phyloP scores from a whole-genome alignment of 2,888 invertebrate genomes.

The Nomada fucata region DNA sequence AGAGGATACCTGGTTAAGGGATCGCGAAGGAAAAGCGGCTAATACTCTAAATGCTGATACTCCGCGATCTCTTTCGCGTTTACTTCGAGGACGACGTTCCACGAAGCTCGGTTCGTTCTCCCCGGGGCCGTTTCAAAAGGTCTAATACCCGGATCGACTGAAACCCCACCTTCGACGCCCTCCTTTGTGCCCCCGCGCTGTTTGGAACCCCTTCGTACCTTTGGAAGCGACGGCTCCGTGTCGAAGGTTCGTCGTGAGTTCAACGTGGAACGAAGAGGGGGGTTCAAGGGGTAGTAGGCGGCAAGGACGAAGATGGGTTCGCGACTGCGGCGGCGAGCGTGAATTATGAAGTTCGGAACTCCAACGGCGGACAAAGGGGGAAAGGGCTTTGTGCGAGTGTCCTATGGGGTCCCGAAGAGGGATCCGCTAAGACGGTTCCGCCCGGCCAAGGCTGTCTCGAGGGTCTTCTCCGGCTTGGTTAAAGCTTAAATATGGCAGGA shows the following conservation, averaged over 20 bases:
- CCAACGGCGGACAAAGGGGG: slow-evolving; percentile 61
- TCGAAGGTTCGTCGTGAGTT: slow-evolving; percentile 6
- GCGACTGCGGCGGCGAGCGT: slow-evolving; percentile 37
- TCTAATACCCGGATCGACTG: slow-evolving; percentile 5
- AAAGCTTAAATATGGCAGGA: slow-evolving; percentile 70
- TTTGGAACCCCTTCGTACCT: slow-evolving; percentile 22
- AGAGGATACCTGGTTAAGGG: no score
- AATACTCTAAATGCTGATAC: slow-evolving; percentile 16
- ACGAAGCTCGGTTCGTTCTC: neutral
- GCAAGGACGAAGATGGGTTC: neutral
- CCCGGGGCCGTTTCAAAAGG: neutral
- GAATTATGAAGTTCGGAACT: slow-evolving; percentile 68
- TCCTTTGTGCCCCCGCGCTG: neutral
- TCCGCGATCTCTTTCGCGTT: neutral
- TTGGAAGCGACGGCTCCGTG: neutral
- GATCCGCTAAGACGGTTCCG: slow-evolving; percentile 53
- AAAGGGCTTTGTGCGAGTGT: slow-evolving; percentile 55
- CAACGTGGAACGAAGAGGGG: neutral
- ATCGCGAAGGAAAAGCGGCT: neutral
- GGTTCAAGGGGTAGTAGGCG: no score
- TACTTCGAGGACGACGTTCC: neutral
- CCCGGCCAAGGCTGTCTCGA: slow-evolving; percentile 49
- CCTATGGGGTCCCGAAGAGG: slow-evolving; percentile 52
- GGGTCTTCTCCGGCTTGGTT: slow-evolving; percentile 58
- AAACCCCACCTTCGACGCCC: slow-evolving; percentile 14